Evolutionary conservation across 2,113 vertebrate species (phyloP).

Genomic region (Diglossa brunneiventris): DNA sequence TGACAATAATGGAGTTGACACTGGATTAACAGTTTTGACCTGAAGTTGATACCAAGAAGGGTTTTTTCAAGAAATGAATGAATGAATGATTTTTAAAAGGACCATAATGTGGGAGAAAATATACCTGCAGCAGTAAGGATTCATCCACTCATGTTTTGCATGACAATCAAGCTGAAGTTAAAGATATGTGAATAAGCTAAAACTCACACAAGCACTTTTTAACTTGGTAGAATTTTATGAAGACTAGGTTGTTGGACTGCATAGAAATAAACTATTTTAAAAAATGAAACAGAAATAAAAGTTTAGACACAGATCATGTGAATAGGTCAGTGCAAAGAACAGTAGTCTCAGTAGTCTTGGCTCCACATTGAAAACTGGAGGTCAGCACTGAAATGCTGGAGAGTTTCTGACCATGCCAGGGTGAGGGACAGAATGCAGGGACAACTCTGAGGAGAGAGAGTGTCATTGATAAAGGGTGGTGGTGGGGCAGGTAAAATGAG

Average conservation of each 20-base stretch:
- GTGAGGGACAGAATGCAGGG: background rate
- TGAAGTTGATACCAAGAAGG: conserved; percentile 38
- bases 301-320: background rate
- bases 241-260: background rate
- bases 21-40: conserved; percentile 68
- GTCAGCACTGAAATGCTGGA: background rate
- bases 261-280: background rate
- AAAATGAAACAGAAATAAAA: background rate
- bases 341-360: background rate
- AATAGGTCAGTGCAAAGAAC: background rate
- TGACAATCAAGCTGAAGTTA: background rate
- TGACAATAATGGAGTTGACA: conserved; percentile 69
- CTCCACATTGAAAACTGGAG: background rate
- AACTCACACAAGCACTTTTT: background rate
- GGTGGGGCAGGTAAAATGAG: background rate
- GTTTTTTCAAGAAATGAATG: conserved; percentile 51
- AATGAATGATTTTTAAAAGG: background rate
- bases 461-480: background rate
- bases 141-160: background rate
- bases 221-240: background rate
- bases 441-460: background rate
- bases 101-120: conserved; percentile 4
- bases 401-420: background rate
- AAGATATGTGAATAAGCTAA: background rate
- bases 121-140: conserved; percentile 26